phyloP scores from a whole-genome alignment of 2,888 invertebrate genomes.

The Tetanocera ferruginea region DNA sequence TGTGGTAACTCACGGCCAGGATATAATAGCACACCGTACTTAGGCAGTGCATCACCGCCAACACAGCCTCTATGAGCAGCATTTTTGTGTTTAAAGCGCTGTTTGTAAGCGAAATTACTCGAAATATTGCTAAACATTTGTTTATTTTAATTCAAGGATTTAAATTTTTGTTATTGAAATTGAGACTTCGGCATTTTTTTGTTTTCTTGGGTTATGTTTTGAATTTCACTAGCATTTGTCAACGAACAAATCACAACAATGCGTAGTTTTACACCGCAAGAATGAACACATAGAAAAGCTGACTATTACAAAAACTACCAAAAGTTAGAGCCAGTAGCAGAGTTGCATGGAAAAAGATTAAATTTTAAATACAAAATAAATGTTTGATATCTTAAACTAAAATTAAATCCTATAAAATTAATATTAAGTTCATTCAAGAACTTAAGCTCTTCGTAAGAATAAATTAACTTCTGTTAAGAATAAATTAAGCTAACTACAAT shows the following conservation, averaged over 20 bases:
- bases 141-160: not conserved
- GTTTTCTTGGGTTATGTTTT: constrained; percentile 8
- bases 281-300: not conserved
- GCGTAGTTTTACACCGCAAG: not conserved
- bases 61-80: constrained; percentile 7
- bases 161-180: not conserved
- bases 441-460: not conserved
- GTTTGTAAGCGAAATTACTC: too few species aligned
- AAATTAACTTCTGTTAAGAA: not conserved
- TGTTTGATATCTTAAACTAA: too few species aligned
- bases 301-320: not conserved
- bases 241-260: not conserved
- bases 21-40: constrained; percentile 31
- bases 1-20: constrained; percentile 47
- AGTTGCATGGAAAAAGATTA: not conserved
- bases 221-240: not conserved
- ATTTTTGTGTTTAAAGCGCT: not conserved
- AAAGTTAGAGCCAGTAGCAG: not conserved
- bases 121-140: not conserved
- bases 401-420: too few species aligned
- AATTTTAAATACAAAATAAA: too few species aligned
- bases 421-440: not conserved
- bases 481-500: not conserved
- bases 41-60: constrained; percentile 42
- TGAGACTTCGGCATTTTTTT: not conserved